These are phyloP conservation scores for Eulemur albifrons DNA, from an alignment of 2,797 vertebrate species.

Conservation along the genomic window DNA sequence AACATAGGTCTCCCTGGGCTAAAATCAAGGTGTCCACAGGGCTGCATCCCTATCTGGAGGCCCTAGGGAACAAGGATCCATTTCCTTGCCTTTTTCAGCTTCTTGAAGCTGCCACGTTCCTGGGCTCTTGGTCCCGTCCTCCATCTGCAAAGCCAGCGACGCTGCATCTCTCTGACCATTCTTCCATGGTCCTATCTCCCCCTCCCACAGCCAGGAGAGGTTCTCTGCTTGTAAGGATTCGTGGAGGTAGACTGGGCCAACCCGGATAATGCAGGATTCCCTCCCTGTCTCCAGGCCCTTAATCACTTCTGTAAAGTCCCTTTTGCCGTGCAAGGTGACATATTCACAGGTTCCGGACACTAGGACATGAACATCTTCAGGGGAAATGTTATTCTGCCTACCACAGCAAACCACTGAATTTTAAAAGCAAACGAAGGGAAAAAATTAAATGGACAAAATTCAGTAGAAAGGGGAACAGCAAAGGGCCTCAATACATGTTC, in stretches of 20 bases:
- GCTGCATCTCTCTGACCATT: not conserved
- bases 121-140: not conserved
- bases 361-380: not conserved
- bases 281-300: not conserved
- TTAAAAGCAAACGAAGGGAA: not conserved
- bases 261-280: not conserved
- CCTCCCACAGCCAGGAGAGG: not conserved
- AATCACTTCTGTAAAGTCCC: not conserved
- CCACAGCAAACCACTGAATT: not conserved
- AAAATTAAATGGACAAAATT: not conserved
- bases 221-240: not conserved
- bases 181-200: not conserved
- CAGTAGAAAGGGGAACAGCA: not conserved
- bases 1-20: not conserved
- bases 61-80: not conserved
- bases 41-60: not conserved
- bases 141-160: not conserved
- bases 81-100: conserved; percentile 18
- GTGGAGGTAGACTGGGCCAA: not conserved
- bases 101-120: not conserved
- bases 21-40: not conserved
- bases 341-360: not conserved
- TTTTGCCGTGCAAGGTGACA: not conserved
- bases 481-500: not conserved
- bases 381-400: not conserved